Evolutionary conservation across 2,888 invertebrate genomes (phyloP).

Genomic region (Baronia brevicornis): DNA sequence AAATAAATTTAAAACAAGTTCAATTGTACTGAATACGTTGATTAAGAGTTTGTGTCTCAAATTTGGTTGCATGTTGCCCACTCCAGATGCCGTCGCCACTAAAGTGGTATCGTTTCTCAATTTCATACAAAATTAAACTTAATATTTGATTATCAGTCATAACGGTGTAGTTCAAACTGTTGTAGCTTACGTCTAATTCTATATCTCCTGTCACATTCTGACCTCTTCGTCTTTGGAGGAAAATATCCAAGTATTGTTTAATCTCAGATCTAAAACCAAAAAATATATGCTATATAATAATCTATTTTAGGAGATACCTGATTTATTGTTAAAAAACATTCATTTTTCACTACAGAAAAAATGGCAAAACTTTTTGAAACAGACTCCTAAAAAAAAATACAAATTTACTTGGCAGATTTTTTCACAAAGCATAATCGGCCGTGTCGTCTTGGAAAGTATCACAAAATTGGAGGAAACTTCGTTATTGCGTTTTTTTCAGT

Average conservation of each 20-base stretch:
- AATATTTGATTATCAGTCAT: constrained; percentile 72
- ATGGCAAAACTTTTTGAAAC: too few relatives aligned
- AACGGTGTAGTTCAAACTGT: constrained; percentile 29
- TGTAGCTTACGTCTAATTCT: constrained; percentile 34
- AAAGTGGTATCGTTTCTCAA: constrained; percentile 84
- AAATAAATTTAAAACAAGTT: not conserved
- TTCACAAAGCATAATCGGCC: too few relatives aligned
- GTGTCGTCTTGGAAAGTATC: too few relatives aligned
- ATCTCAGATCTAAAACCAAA: constrained; percentile 44
- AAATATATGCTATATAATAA: constrained; percentile 18
- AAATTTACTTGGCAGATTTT: too few relatives aligned
- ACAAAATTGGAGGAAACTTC: too few relatives aligned
- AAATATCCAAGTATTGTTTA: constrained; percentile 34
- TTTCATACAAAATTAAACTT: constrained; percentile 80
- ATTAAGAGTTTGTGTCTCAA: constrained; percentile 21
- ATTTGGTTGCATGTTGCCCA: constrained; percentile 34
- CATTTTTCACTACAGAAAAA: too few relatives aligned
- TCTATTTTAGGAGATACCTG: not conserved
- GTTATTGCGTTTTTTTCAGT: too few relatives aligned
- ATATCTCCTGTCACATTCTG: constrained; percentile 13
- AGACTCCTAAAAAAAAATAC: not conserved
- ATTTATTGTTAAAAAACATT: not conserved
- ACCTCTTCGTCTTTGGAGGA: constrained; percentile 32
- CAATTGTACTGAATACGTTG: constrained; percentile 15
- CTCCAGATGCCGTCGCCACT: constrained; percentile 84